Percentiles rank a stretch among this genome's conserved stretches.
phyloP scores from a whole-genome alignment of 1,140 invertebrate genomes.

The Drosophila parvula region DNA sequence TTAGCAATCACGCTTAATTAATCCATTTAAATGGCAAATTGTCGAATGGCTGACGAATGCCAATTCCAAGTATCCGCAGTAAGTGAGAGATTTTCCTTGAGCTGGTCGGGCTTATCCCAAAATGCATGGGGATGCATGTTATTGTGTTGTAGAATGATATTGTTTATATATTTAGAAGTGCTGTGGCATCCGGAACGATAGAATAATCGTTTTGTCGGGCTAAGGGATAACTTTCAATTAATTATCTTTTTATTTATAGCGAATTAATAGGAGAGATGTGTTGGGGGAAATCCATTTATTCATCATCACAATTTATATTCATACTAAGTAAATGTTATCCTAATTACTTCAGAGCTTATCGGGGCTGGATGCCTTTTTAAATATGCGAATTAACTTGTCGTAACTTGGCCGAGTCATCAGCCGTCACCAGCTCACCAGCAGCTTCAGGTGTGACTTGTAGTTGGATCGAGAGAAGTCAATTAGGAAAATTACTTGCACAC shows the following conservation, averaged over 20 bases:
- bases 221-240: slow-evolving; percentile 7
- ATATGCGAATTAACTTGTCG: slow-evolving; percentile 9
- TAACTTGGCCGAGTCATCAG: slow-evolving; percentile 3
- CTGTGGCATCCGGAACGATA: neutral
- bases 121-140: neutral
- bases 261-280: neutral
- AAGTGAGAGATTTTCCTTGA: slow-evolving; percentile 1
- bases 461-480: slow-evolving; percentile 44
- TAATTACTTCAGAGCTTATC: slow-evolving; percentile 1
- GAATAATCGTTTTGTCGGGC: neutral
- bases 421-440: slow-evolving; percentile 6
- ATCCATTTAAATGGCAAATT: slow-evolving; percentile 42
- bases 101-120: neutral
- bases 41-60: slow-evolving; percentile 2
- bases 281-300: neutral
- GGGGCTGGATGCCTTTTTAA: neutral
- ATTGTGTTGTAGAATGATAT: slow-evolving; percentile 3
- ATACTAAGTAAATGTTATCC: slow-evolving; percentile 6
- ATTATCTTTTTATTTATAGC: slow-evolving; percentile 7
- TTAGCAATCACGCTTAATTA: slow-evolving; percentile 46
- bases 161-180: slow-evolving; percentile 30
- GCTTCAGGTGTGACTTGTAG: neutral
- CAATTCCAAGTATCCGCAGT: slow-evolving; percentile 3
- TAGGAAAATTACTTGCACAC: slow-evolving; percentile 53
- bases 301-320: neutral